These are phyloP conservation scores for Lydus trimaculatus DNA, from an alignment of 2,888 invertebrate genomes.

Conservation along the genomic window DNA sequence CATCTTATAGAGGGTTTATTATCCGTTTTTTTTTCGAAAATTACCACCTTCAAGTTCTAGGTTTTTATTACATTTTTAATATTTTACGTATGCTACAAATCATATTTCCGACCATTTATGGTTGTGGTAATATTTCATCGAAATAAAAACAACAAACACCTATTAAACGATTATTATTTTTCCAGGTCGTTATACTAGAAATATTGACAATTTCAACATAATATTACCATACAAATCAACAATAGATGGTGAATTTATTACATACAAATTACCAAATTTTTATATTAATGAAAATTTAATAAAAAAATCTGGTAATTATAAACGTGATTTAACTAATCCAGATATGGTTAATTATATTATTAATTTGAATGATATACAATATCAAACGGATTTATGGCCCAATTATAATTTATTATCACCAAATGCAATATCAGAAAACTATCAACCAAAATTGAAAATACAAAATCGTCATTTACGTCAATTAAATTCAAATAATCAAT, in stretches of 20 bases:
- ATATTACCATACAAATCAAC: slow-evolving; percentile 61
- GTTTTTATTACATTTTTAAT: too few relatives aligned
- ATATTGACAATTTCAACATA: slow-evolving; percentile 60
- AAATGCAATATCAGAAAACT: slow-evolving; percentile 52
- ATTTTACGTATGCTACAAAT: too few relatives aligned
- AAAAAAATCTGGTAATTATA: slow-evolving; percentile 25
- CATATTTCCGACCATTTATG: too few relatives aligned
- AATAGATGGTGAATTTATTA: slow-evolving; percentile 58
- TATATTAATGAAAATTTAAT: slow-evolving; percentile 51
- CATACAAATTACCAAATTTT: slow-evolving; percentile 61
- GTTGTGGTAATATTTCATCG: too few relatives aligned
- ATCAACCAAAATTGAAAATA: slow-evolving; percentile 48
- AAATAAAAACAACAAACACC: too few relatives aligned
- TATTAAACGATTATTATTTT: slow-evolving; percentile 30
- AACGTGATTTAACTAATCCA: slow-evolving; percentile 42
- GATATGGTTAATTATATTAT: slow-evolving; percentile 53
- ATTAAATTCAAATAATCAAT: slow-evolving; percentile 50
- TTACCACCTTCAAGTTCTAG: too few relatives aligned
- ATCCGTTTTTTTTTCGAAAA: too few relatives aligned
- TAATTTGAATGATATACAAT: slow-evolving; percentile 49
- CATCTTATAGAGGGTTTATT: too few relatives aligned
- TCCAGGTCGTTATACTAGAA: slow-evolving; percentile 62
- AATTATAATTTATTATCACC: slow-evolving; percentile 64
- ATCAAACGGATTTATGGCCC: slow-evolving; percentile 63
- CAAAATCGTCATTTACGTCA: slow-evolving; percentile 47